Percentiles rank a stretch among this genome's conserved stretches.
These are phyloP conservation scores for Sakesphorus luctuosus DNA, from an alignment of 2,113 vertebrate genomes.

Conservation along the genomic window DNA sequence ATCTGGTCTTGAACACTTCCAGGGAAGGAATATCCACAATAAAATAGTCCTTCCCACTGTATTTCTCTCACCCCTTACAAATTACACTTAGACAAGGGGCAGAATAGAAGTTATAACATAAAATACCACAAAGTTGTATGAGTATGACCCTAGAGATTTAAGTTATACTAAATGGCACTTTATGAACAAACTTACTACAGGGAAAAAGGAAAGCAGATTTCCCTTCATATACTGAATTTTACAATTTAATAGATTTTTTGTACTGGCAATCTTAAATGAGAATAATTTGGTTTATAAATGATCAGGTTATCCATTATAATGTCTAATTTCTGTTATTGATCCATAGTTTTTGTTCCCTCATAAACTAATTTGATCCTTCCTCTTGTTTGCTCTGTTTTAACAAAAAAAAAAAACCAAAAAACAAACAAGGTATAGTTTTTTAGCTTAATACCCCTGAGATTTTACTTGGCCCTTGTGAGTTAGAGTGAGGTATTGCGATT, in stretches of 20 bases:
- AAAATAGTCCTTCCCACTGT: background rate
- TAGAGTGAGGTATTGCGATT: background rate
- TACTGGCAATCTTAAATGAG: background rate
- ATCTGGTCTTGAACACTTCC: fast-evolving
- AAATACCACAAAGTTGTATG: background rate
- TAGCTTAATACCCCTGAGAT: background rate
- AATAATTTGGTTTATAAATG: background rate
- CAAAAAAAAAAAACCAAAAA: background rate
- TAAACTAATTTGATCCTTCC: background rate
- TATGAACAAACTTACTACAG: background rate
- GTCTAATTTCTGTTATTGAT: background rate
- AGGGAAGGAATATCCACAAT: background rate
- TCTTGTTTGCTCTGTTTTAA: background rate
- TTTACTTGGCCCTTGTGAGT: background rate
- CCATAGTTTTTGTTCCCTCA: background rate
- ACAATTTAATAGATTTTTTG: background rate
- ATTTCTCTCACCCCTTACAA: background rate
- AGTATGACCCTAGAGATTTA: background rate
- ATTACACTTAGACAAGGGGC: background rate
- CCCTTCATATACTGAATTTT: background rate
- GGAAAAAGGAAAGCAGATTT: background rate
- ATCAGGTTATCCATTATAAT: background rate
- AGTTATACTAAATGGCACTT: background rate
- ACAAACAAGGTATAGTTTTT: background rate
- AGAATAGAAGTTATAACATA: background rate